A percentile compares a stretch with the other conserved stretches of the same genome.
phyloP scores from a whole-genome alignment of 2,888 invertebrate genomes.

The Lasioglossum villosulum region DNA sequence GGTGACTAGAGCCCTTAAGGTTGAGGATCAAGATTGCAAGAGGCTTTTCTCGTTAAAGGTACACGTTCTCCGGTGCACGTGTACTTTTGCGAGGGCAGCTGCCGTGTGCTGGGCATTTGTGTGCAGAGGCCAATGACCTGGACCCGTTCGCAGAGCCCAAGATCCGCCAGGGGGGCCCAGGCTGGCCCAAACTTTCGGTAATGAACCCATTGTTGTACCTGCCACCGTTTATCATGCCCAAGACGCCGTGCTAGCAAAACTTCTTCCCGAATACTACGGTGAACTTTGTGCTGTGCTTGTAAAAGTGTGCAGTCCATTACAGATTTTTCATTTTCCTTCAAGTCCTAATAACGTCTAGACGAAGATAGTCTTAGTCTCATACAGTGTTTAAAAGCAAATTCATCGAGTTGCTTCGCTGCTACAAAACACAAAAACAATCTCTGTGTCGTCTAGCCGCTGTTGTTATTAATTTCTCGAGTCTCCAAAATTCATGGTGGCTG shows the following conservation, averaged over 20 bases:
- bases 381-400: too few species aligned
- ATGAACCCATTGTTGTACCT: constrained; percentile 68
- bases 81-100: constrained; percentile 47
- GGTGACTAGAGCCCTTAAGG: background rate
- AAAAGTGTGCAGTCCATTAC: background rate
- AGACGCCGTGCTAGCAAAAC: constrained; percentile 10
- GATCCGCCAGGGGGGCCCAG: constrained; percentile 48
- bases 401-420: too few species aligned
- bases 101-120: constrained; percentile 39
- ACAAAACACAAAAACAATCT: background rate
- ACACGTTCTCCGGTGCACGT: constrained; percentile 39
- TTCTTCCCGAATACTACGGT: background rate
- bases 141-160: constrained; percentile 57
- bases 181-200: constrained; percentile 68
- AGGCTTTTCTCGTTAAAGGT: background rate
- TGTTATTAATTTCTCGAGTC: background rate
- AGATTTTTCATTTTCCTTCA: too few species aligned
- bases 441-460: too few species aligned
- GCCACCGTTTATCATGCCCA: constrained; percentile 62
- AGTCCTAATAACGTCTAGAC: too few species aligned
- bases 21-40: background rate
- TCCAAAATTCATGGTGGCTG: background rate
- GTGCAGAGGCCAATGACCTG: constrained; percentile 55
- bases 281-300: background rate
- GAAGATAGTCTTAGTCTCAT: too few species aligned